Percentiles rank a stretch among this genome's conserved stretches.
phyloP scores from a whole-genome alignment of 2,113 vertebrate species.

The Oplegnathus fasciatus region DNA sequence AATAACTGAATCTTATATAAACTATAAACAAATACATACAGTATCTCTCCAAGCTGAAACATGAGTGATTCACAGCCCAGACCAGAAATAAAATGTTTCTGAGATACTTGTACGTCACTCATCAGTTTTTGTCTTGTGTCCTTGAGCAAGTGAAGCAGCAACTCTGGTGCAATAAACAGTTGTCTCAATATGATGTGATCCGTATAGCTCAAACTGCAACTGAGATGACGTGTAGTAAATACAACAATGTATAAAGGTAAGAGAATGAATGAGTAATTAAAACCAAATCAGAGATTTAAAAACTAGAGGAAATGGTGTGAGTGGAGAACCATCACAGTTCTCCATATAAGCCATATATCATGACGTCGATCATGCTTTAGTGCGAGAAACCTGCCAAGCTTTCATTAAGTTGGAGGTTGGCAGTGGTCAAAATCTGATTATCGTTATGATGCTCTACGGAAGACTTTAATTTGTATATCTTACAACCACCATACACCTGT shows the following conservation, averaged over 20 bases:
- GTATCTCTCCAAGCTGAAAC: background rate
- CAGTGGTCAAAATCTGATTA: background rate
- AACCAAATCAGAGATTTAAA: too few relatives aligned
- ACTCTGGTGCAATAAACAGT: background rate
- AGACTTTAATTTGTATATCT: too few relatives aligned
- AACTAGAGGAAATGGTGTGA: too few relatives aligned
- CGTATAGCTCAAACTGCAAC: background rate
- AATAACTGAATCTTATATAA: constrained; percentile 17
- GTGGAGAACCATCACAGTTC: background rate
- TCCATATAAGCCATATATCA: background rate
- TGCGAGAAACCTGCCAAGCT: too few relatives aligned
- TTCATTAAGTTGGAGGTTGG: too few relatives aligned
- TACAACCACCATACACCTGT: background rate
- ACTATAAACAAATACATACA: background rate
- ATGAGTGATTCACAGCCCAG: too few relatives aligned
- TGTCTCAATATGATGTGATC: too few relatives aligned
- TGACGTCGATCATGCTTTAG: too few relatives aligned
- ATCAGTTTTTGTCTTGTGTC: background rate
- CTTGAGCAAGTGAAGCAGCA: background rate
- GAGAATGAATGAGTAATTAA: background rate
- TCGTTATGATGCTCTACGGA: too few relatives aligned
- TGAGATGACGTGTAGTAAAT: background rate
- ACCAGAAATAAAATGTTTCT: background rate
- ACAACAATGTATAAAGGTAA: background rate
- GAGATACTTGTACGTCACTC: background rate